phyloP scores from a whole-genome alignment of 2,113 vertebrate genomes.

The Cricetomys ansorgei region DNA sequence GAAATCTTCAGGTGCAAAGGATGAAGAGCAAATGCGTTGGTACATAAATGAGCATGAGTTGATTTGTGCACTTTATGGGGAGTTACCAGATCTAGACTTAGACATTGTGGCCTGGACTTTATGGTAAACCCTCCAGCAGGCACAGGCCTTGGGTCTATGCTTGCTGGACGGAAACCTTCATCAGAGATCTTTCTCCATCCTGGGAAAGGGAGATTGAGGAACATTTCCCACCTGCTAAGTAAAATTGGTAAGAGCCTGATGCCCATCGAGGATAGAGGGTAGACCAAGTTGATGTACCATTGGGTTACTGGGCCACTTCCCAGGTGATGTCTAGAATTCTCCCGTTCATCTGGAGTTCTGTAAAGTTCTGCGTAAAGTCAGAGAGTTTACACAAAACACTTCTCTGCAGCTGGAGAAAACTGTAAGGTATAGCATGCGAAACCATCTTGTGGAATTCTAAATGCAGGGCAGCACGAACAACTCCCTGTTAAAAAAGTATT shows the following conservation, averaged over 20 bases:
- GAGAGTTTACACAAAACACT: not conserved
- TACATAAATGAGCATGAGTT: not conserved
- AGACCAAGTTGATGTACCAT: too few relatives aligned
- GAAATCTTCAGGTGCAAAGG: not conserved
- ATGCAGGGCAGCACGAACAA: not conserved
- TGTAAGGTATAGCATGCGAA: not conserved
- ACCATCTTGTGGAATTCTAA: not conserved
- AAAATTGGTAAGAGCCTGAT: not conserved
- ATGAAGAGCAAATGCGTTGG: constrained; percentile 36
- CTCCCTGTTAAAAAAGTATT: not conserved
- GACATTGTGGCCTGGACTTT: not conserved
- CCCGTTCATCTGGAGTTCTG: not conserved
- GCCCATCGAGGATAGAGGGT: not conserved
- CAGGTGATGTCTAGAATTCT: not conserved
- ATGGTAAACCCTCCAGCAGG: not conserved
- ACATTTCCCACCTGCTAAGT: not conserved
- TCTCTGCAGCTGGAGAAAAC: not conserved
- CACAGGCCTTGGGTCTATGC: not conserved
- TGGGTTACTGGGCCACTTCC: not conserved
- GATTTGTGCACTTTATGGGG: not conserved
- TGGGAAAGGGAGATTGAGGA: not conserved
- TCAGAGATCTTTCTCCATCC: not conserved
- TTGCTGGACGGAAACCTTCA: not conserved
- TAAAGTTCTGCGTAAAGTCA: too few relatives aligned
- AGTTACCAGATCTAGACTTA: not conserved